Conservation (phyloP, 37 sponge, comb jelly and placozoan genomes). For the Aplysina aerophoba region DNA sequence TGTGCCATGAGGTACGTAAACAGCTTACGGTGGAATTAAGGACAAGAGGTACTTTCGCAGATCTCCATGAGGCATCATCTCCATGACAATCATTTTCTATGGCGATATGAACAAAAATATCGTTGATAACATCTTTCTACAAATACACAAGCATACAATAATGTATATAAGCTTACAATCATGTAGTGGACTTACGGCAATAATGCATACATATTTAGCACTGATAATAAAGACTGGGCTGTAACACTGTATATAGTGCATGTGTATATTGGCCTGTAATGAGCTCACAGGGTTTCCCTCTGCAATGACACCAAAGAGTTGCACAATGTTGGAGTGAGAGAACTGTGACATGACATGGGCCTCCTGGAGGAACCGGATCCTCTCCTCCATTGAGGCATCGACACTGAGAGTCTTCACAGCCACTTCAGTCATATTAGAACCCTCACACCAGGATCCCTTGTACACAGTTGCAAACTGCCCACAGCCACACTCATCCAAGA, state of each 20-base stretch:
- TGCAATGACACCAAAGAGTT: constrained; percentile 6
- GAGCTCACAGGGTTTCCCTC: constrained; percentile 18
- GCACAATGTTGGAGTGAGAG: constrained; percentile 5
- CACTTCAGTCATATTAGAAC: neutral
- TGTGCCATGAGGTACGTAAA: neutral
- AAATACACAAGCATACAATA: constrained; percentile 1
- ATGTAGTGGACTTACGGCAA: neutral
- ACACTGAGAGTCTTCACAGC: constrained; percentile 15
- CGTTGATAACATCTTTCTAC: too few species aligned
- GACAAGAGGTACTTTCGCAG: constrained; percentile 3
- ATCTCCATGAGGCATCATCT: constrained; percentile 32
- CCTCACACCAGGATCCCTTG: constrained; percentile 5
- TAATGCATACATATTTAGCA: neutral
- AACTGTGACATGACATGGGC: constrained; percentile 29
- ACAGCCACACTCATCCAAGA: neutral
- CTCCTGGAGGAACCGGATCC: constrained; percentile 33
- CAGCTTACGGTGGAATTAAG: constrained; percentile 21
- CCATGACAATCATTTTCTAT: constrained; percentile 30
- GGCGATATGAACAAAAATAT: too few species aligned
- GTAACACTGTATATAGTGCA: neutral
- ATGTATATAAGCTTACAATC: neutral
- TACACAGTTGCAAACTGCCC: constrained; percentile 28
- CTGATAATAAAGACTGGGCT: neutral
- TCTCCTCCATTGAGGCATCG: neutral
- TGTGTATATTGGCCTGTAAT: neutral